Conservation (phyloP, 2,797 vertebrate genomes). For the Sebastes vulpes region DNA sequence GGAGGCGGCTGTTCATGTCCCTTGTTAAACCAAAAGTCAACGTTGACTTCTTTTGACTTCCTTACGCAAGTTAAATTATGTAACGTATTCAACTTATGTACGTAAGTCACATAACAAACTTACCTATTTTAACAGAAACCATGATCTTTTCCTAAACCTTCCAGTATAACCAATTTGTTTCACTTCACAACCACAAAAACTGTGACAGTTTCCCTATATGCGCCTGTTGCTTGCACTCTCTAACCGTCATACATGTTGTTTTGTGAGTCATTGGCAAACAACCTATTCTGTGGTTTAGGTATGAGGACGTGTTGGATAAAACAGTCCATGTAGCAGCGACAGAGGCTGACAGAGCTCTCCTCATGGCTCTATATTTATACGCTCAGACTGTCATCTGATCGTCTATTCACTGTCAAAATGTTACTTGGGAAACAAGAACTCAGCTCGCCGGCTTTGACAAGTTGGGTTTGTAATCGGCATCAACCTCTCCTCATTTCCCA, state of each 20-base stretch:
- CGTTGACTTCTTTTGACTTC: too few relatives aligned
- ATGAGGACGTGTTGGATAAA: neutral
- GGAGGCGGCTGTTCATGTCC: too few relatives aligned
- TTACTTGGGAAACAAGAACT: neutral
- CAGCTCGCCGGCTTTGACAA: slow-evolving; percentile 17
- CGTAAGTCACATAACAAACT: too few relatives aligned
- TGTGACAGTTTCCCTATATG: neutral
- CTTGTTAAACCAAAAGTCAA: too few relatives aligned
- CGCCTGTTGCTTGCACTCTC: neutral
- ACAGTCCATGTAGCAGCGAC: neutral
- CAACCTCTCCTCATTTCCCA: slow-evolving; percentile 3
- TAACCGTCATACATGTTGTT: neutral
- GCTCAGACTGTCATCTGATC: slow-evolving; percentile 2
- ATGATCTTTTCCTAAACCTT: too few relatives aligned
- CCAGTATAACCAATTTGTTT: too few relatives aligned
- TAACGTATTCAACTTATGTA: too few relatives aligned
- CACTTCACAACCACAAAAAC: too few relatives aligned
- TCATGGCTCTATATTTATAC: neutral
- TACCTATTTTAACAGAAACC: too few relatives aligned
- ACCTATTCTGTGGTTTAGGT: neutral
- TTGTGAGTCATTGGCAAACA: neutral
- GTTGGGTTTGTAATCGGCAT: neutral
- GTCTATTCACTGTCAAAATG: slow-evolving; percentile 16
- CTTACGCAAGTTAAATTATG: too few relatives aligned
- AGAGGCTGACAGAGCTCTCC: neutral